Percentiles rank a stretch among this genome's conserved stretches.
These are phyloP conservation scores for Tenrec ecaudatus DNA, from an alignment of 2,113 vertebrate genomes.

Conservation along the genomic window DNA sequence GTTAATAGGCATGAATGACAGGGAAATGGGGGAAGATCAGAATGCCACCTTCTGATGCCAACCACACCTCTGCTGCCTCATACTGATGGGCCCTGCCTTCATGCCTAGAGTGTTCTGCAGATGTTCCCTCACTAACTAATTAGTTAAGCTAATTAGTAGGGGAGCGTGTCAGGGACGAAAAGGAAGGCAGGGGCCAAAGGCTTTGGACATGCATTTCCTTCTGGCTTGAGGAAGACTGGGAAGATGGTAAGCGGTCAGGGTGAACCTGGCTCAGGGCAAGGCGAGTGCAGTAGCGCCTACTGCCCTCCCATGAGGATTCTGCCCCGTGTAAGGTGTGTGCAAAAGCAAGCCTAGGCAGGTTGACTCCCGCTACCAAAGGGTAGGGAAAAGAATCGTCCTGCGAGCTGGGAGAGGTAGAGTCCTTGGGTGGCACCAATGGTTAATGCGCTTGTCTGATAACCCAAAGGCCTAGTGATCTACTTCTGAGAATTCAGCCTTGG, in stretches of 20 bases:
- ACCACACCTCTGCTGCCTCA: neutral
- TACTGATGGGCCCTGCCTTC: neutral
- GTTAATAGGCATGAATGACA: neutral
- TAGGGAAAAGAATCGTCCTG: neutral
- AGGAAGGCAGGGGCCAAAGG: neutral
- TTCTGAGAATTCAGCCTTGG: neutral
- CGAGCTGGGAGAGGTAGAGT: neutral
- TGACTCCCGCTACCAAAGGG: neutral
- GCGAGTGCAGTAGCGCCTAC: neutral
- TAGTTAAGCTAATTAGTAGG: conserved; percentile 17
- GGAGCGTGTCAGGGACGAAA: conserved; percentile 14
- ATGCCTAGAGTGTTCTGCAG: neutral
- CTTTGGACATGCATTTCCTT: conserved; percentile 18
- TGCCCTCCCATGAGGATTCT: neutral
- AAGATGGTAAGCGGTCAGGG: neutral
- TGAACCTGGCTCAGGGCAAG: neutral
- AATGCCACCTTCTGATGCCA: neutral
- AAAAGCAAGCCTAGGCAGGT: neutral
- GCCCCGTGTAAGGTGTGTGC: neutral
- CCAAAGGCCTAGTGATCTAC: neutral
- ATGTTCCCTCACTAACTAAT: conserved; percentile 16
- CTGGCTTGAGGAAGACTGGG: neutral
- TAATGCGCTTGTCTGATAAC: neutral
- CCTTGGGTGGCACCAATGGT: neutral
- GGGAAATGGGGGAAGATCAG: neutral